phyloP scores from a whole-genome alignment of 1,140 invertebrate genomes.

The Achroia grisella region DNA sequence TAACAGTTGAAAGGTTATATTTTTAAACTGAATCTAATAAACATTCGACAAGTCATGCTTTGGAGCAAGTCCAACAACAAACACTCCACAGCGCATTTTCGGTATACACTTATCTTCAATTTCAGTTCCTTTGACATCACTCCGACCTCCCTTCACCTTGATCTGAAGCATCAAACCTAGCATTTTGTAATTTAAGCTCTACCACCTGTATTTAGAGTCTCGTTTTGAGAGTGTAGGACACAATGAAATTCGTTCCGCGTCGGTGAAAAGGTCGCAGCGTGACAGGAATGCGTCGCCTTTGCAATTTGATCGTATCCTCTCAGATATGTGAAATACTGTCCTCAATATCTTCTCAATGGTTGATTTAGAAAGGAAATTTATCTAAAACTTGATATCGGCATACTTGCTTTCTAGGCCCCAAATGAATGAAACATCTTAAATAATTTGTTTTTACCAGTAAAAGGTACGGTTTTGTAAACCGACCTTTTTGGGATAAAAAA shows the following conservation, averaged over 20 bases:
- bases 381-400: background rate
- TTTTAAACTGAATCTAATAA: too few relatives aligned
- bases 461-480: too few relatives aligned
- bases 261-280: background rate
- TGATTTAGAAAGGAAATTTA: constrained; percentile 1
- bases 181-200: background rate
- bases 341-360: constrained; percentile 1
- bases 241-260: constrained; percentile 10
- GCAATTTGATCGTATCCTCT: constrained; percentile 12
- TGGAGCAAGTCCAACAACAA: too few relatives aligned
- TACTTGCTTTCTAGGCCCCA: too few relatives aligned
- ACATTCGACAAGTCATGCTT: too few relatives aligned
- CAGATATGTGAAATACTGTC: constrained; percentile 8
- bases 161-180: background rate
- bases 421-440: too few relatives aligned
- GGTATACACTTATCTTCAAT: background rate
- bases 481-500: too few relatives aligned
- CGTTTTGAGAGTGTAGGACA: background rate
- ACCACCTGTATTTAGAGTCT: background rate
- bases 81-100: too few relatives aligned
- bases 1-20: too few relatives aligned
- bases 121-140: background rate
- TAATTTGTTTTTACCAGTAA: too few relatives aligned
- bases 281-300: constrained; percentile 12
- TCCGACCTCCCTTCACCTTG: background rate